Percentiles rank a stretch among this genome's conserved stretches.
phyloP scores from a whole-genome alignment of 2,113 vertebrate species.

The Casuarius casuarius region DNA sequence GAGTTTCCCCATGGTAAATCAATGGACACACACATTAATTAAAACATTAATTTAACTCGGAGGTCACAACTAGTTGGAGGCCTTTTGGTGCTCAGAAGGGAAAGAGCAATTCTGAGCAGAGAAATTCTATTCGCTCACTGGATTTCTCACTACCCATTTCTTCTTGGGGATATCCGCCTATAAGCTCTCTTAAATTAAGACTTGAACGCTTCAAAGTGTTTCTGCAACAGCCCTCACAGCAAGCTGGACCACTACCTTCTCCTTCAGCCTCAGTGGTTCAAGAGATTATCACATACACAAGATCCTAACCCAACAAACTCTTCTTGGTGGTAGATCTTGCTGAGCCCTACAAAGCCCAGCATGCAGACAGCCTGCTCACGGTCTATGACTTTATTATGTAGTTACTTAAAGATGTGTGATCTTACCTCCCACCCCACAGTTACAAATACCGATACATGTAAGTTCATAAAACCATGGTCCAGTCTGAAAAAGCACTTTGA shows the following conservation, averaged over 20 bases:
- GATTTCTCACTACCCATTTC: not conserved
- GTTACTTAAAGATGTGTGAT: not conserved
- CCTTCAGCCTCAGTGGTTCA: not conserved
- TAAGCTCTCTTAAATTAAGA: not conserved
- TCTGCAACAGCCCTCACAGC: not conserved
- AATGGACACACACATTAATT: constrained; percentile 49
- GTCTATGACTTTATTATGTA: fast-evolving
- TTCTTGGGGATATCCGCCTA: not conserved
- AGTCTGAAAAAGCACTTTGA: not conserved
- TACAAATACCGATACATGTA: not conserved
- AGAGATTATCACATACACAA: fast-evolving
- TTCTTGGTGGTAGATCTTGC: not conserved
- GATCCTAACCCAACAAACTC: not conserved
- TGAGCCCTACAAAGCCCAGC: not conserved
- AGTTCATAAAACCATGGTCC: not conserved
- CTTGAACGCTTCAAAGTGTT: fast-evolving
- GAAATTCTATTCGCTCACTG: not conserved
- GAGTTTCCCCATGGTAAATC: constrained; percentile 60
- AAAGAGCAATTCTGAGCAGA: not conserved
- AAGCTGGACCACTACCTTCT: not conserved
- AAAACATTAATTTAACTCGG: not conserved
- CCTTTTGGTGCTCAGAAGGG: not conserved
- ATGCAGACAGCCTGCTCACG: fast-evolving
- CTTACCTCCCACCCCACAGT: fast-evolving
- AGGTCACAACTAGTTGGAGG: not conserved